Conservation (phyloP, 2,888 invertebrate species). For the Stramonita haemastoma region DNA sequence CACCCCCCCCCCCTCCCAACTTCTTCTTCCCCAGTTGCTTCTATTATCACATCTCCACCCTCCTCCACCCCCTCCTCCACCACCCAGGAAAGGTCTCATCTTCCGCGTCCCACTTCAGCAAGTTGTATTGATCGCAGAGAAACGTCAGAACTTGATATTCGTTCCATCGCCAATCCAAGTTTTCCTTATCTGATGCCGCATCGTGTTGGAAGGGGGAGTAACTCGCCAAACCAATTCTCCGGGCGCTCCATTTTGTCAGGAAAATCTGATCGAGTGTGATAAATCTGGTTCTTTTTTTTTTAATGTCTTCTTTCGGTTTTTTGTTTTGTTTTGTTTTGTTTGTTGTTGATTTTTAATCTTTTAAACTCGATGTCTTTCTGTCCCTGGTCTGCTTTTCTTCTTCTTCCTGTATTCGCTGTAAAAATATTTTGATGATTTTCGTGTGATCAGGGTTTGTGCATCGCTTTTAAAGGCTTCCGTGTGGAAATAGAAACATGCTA, state of each 20-base stretch:
- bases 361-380: no score
- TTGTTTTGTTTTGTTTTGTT: neutral
- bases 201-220: conserved; percentile 15
- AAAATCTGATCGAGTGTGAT: neutral
- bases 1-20: neutral
- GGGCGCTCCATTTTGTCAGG: neutral
- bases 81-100: neutral
- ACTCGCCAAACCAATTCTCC: neutral
- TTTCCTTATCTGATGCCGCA: conserved; percentile 14
- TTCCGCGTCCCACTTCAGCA: neutral
- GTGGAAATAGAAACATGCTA: no score
- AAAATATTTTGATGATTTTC: no score
- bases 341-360: no score
- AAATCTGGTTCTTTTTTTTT: neutral
- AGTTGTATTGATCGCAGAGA: neutral
- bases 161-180: conserved; percentile 22
- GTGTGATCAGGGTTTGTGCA: no score
- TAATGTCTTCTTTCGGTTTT: neutral
- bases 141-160: neutral
- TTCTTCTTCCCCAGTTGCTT: neutral
- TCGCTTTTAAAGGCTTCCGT: no score
- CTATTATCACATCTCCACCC: neutral
- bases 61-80: neutral
- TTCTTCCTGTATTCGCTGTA: no score
- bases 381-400: no score